These are phyloP conservation scores for Campylomormyrus tamandua DNA, from an alignment of 2,113 vertebrate species.

Conservation along the genomic window DNA sequence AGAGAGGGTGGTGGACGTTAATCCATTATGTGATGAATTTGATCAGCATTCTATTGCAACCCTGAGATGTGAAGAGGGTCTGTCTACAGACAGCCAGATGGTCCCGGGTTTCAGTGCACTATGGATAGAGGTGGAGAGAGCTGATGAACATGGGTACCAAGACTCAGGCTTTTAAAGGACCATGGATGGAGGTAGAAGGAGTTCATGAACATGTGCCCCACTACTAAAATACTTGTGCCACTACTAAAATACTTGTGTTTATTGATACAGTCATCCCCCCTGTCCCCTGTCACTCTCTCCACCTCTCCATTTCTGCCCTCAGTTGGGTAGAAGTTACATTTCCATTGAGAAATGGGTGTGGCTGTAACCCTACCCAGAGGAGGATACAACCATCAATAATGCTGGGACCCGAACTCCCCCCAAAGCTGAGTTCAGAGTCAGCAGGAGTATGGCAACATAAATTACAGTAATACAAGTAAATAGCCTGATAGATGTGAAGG, in stretches of 20 bases:
- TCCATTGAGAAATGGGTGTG: not conserved
- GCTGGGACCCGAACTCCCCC: not conserved
- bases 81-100: not conserved
- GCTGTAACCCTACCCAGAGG: not conserved
- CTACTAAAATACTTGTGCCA: not conserved
- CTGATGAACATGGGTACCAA: not conserved
- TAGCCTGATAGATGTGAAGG: not conserved
- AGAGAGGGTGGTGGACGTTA: not conserved
- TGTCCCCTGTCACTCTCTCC: not conserved
- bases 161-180: not conserved
- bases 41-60: not conserved
- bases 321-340: not conserved
- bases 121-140: not conserved
- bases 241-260: not conserved
- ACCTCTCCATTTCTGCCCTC: not conserved
- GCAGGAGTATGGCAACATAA: not conserved
- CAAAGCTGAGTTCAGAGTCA: not conserved
- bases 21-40: not conserved
- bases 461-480: not conserved
- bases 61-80: not conserved
- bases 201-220: not conserved
- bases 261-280: not conserved
- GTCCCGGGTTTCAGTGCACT: not conserved
- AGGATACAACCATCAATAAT: not conserved
- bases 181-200: not conserved